Base-by-base conservation (phyloP, 1,140 invertebrate genomes). In the Radopholus similis region DNA sequence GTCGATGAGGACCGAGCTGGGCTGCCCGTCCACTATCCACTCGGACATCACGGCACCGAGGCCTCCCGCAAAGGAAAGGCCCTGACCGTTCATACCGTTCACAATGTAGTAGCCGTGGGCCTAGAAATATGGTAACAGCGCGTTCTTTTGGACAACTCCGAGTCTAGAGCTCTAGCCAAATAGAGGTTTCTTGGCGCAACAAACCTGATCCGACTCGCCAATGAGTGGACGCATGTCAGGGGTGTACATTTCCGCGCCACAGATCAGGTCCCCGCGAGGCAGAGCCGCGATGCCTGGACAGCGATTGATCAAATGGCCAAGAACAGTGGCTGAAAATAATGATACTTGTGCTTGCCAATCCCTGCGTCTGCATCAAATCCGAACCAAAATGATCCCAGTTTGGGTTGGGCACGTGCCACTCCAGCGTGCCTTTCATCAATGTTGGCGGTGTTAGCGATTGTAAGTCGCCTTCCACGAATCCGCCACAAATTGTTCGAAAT, bases 61-160 rank as follows among this genome's bases (percentile, higher is more conserved):
- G 28, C 94, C 95, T 2, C 93, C 93, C 32, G 92, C 92, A 8
- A 92, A 90, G 8, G 90, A 90, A 53, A 95, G 89, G 26, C 93
- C 93, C 51, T 92, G 89, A 0, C 91, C 93, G 86, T 94, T 94
- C 88, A 96, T 92, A 35, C 93, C 95, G 62, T 92, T 91, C 3
- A 93, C 92, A 23, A 99, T 89, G 83, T 90, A 93, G 84, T 97
- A 98, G 81, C 96, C 96, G 74, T 88, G 86, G 67, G 96, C 90
- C 89, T 91, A 15, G 47, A 47, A 78, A 28, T 81, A 83, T 2
- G n/a, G 63, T 18, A 28, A 32, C 75, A 2, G 18, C 5, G 30
- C 4, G 56, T 30, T 28, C 21, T 26, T 68, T 80, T 79, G n/a
- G n/a, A n/a, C n/a, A n/a, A n/a, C n/a, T n/a, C n/a, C n/a, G n/a